These are phyloP conservation scores for Lycopodina hypogea DNA, from an alignment of 37 sponge, comb jelly and placozoan species.

Conservation along the genomic window DNA sequence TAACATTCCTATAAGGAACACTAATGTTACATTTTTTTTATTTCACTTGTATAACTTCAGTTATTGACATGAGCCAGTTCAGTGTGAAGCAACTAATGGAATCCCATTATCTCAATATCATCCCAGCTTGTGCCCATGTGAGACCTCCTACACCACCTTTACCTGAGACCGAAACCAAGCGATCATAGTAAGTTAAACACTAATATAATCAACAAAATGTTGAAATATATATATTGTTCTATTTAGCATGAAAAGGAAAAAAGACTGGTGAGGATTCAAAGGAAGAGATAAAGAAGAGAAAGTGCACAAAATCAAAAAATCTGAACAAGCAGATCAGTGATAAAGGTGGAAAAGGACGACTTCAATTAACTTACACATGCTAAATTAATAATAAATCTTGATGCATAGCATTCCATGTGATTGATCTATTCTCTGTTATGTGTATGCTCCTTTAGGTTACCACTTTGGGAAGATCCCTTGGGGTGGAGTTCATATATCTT, in stretches of 20 bases:
- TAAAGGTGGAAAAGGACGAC: too few species aligned
- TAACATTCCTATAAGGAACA: too few species aligned
- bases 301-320: background rate
- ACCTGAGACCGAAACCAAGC: background rate
- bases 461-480: constrained; percentile 61
- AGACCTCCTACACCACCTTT: constrained; percentile 5
- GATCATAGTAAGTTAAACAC: background rate
- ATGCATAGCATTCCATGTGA: too few species aligned
- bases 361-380: too few species aligned
- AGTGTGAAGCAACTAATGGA: constrained; percentile 22
- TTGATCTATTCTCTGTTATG: too few species aligned
- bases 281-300: constrained; percentile 22
- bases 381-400: too few species aligned
- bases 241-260: background rate
- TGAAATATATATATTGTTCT: too few species aligned
- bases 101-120: constrained; percentile 12
- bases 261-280: too few species aligned
- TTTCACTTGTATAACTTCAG: too few species aligned
- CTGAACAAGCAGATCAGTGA: background rate
- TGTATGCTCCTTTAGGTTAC: constrained; percentile 46
- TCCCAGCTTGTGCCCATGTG: constrained; percentile 30
- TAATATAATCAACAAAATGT: too few species aligned
- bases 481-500: constrained; percentile 49
- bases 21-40: too few species aligned
- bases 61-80: constrained; percentile 47